Base-by-base conservation (phyloP, 2,797 vertebrate species). In the Bryconaethiops microstoma region DNA sequence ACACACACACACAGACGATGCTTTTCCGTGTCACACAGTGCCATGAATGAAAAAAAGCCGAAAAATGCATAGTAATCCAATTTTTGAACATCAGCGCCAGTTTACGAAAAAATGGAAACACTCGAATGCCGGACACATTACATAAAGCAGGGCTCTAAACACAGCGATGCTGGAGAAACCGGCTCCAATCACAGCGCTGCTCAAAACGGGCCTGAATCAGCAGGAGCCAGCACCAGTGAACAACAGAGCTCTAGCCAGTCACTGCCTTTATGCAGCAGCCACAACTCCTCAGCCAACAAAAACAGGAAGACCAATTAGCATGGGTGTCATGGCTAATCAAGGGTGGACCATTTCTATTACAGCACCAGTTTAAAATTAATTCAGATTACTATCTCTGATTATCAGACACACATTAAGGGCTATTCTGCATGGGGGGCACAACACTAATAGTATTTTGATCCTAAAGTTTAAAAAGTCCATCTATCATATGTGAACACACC, bases 61-160 rank as follows among this genome's bases (percentile, higher is more conserved):
- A 90, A 88, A 90, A 87, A 92, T 83, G 87, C 79, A 83, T 89
- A 87, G 78, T 89, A 91, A 93, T 91, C 88, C 84, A 89, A 88
- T 90, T 92, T 91, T 90, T 78, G 68, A 52, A 85, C 73, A 67
- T 78, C 83, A 63, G 70, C 74, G 77, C 85, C 85, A 83, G 82
- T 79, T 88, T 86, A 82, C 79, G 60, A 84, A 79, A 85, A 87
- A 85, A 74, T 39, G 9, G 70, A 29, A 69, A 64, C 77, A 50
- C 50, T 50, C 19, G 29, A 76, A 77, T 29, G 40, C 52, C 23
- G 29, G 76, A 9, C 42, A 19, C 17, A n/a, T 79, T 70, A 73
- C 57, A 72, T 74, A 79, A 78, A 81, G 55, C 45, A 7, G 12
- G 17, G 12, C 19, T 64, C 23, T 74, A 2, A n/a, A 60, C 13